phyloP scores from a whole-genome alignment of 2,888 invertebrate genomes.

The Sepiola atlantica region DNA sequence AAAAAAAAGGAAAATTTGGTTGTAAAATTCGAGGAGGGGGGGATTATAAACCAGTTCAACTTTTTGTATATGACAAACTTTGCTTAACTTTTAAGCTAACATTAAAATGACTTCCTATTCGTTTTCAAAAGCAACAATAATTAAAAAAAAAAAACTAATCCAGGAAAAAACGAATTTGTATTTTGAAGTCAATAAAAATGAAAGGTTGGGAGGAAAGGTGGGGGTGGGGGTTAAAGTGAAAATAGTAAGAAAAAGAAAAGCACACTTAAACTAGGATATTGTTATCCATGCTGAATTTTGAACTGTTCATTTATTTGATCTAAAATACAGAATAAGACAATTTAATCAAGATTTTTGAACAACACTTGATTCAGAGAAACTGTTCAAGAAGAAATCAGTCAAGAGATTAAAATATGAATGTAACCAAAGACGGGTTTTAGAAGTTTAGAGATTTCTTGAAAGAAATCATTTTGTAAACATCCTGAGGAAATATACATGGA shows the following conservation, averaged over 20 bases:
- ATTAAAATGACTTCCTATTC: too few species aligned
- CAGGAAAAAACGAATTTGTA: background rate
- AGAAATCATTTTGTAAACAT: background rate
- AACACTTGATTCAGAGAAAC: too few species aligned
- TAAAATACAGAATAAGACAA: background rate
- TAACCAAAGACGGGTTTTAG: background rate
- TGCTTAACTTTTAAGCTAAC: too few species aligned
- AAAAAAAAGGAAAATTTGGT: too few species aligned
- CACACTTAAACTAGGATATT: background rate
- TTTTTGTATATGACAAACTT: too few species aligned
- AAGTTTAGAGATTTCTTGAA: background rate
- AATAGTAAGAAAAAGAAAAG: background rate
- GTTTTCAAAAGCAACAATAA: background rate
- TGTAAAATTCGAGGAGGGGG: too few species aligned
- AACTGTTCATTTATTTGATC: too few species aligned
- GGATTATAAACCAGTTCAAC: too few species aligned
- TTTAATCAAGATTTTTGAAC: background rate
- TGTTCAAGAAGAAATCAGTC: background rate
- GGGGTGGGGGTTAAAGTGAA: background rate
- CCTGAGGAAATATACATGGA: background rate
- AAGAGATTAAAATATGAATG: background rate
- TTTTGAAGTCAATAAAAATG: background rate
- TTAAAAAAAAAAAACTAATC: background rate
- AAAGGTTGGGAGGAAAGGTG: too few species aligned
- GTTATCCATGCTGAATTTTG: background rate